A percentile compares a stretch with the other conserved stretches of the same genome.
Conservation (phyloP, 2,113 vertebrate species). For the Jaculus jaculus region DNA sequence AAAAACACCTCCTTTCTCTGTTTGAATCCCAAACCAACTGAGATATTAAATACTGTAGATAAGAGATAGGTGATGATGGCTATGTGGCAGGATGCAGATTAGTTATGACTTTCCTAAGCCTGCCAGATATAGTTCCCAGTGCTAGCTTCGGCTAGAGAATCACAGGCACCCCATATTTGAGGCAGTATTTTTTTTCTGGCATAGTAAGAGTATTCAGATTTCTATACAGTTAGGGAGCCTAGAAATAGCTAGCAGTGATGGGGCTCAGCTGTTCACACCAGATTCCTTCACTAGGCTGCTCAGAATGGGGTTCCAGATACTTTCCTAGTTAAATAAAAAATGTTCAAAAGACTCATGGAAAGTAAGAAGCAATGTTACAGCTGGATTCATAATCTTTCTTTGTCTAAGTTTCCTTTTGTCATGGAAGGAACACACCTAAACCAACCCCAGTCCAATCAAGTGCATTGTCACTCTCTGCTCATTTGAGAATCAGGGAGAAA, state of each 20-base stretch:
- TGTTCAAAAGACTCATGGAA: not conserved
- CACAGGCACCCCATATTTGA: not conserved
- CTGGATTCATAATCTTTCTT: not conserved
- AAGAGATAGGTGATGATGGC: not conserved
- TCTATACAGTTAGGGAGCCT: not conserved
- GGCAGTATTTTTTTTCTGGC: not conserved
- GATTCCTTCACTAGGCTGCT: not conserved
- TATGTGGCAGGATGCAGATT: not conserved
- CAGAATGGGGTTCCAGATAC: not conserved
- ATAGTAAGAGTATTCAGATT: not conserved
- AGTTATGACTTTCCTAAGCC: not conserved
- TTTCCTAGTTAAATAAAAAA: not conserved
- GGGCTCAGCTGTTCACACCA: not conserved
- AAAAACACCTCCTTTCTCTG: not conserved
- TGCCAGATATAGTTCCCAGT: not conserved
- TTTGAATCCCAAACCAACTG: not conserved
- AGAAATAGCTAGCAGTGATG: not conserved
- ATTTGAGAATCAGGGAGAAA: not conserved
- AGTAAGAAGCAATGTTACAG: not conserved
- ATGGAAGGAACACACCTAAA: not conserved
- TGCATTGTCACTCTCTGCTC: not conserved
- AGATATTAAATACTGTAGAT: not conserved
- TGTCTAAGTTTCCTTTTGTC: not conserved
- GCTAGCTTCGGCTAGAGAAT: not conserved
- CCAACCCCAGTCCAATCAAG: not conserved